A percentile compares a stretch with the other conserved stretches of the same genome.
These are phyloP conservation scores for Oplegnathus fasciatus DNA, from an alignment of 2,113 vertebrate genomes.

Conservation along the genomic window DNA sequence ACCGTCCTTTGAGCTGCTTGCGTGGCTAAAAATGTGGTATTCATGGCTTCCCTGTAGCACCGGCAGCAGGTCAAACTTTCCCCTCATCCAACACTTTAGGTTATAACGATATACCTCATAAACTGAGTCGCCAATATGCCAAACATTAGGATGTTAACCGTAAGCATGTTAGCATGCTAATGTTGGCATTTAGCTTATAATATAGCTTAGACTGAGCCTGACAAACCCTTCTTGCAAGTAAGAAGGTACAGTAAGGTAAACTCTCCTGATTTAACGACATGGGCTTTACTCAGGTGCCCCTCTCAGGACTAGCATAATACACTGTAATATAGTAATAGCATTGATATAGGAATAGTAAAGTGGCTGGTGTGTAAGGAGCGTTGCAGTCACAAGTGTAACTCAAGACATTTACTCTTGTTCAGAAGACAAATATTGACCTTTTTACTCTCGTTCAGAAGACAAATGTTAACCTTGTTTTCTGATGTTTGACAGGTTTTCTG, in stretches of 20 bases:
- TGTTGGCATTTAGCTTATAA: not conserved
- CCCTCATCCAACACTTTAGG: not conserved
- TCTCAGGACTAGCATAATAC: not conserved
- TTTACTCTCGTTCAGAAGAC: not conserved
- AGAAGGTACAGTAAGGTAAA: not conserved
- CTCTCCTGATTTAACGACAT: not conserved
- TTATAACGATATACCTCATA: no score
- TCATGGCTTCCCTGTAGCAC: not conserved
- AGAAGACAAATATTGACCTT: not conserved
- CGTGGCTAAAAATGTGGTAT: no score
- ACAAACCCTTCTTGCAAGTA: no score
- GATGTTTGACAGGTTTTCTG: slow-evolving; percentile 77
- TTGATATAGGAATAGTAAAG: not conserved
- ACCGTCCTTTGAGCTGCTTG: no score
- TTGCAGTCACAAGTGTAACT: not conserved
- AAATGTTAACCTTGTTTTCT: slow-evolving; percentile 18
- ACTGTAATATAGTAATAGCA: not conserved
- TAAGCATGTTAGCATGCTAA: not conserved
- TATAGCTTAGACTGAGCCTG: not conserved
- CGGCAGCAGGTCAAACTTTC: not conserved
- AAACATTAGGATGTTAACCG: no score
- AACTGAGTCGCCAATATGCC: not conserved
- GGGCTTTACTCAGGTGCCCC: not conserved
- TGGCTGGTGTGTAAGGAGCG: not conserved
- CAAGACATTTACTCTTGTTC: not conserved